Evolutionary conservation across 2,113 vertebrate species (phyloP).

Genomic region (Xiphorhynchus elegans): DNA sequence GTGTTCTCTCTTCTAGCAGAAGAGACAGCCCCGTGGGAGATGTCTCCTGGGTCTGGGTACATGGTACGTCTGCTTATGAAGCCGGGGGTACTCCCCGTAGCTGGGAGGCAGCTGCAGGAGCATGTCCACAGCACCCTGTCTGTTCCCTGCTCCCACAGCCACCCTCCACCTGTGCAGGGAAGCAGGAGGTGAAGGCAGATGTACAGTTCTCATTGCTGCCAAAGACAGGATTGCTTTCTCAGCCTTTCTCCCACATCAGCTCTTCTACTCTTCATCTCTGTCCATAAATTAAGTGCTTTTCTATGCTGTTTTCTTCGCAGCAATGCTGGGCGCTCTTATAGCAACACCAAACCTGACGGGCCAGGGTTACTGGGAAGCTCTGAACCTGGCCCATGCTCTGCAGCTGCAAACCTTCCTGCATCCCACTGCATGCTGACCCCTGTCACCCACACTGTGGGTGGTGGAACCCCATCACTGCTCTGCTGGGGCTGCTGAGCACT

Average conservation of each 20-base stretch:
- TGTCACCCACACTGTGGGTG: rapidly evolving
- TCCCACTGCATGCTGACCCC: rapidly evolving
- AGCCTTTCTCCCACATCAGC: rapidly evolving
- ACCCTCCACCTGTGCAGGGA: background rate
- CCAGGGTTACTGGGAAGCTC: background rate
- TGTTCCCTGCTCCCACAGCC: background rate
- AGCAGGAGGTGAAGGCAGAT: background rate
- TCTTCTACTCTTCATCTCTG: background rate
- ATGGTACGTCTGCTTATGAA: background rate
- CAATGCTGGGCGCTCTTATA: background rate
- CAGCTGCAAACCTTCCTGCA: background rate
- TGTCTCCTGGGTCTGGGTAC: rapidly evolving
- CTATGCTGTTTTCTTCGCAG: background rate
- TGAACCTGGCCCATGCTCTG: background rate
- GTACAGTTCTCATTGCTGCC: rapidly evolving
- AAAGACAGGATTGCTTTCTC: background rate
- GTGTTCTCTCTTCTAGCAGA: background rate
- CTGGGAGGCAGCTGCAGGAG: background rate
- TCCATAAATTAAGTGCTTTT: background rate
- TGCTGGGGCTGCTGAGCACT: background rate
- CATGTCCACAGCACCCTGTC: background rate
- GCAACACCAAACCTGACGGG: rapidly evolving
- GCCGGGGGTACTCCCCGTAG: background rate
- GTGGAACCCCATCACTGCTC: background rate
- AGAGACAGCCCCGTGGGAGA: background rate